These are phyloP conservation scores for Patella vulgata DNA, from an alignment of 1,140 invertebrate species.

Conservation along the genomic window DNA sequence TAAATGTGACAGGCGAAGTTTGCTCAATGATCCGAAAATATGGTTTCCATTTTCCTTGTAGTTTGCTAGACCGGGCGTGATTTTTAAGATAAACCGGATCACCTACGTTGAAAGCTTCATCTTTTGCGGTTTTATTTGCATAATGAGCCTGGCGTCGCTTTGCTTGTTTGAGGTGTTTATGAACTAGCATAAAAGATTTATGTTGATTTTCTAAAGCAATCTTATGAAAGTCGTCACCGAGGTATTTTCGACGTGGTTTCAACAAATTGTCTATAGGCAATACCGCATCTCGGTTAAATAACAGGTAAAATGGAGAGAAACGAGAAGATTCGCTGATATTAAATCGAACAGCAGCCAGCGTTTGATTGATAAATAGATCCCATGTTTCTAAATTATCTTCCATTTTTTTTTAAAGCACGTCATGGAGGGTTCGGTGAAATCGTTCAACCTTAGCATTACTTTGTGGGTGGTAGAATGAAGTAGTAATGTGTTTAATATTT, in stretches of 20 bases:
- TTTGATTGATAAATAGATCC: constrained; percentile 20
- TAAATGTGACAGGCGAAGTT: neutral
- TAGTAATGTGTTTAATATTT: constrained; percentile 20
- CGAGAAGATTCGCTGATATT: constrained; percentile 14
- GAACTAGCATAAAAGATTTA: constrained; percentile 19
- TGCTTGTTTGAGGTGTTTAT: neutral
- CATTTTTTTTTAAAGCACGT: constrained; percentile 21
- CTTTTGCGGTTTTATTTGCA: constrained; percentile 5
- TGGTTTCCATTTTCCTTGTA: constrained; percentile 14
- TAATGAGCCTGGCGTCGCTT: constrained; percentile 10
- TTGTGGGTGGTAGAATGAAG: constrained; percentile 18
- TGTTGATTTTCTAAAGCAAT: constrained; percentile 24
- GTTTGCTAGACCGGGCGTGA: neutral
- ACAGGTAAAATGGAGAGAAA: constrained; percentile 18
- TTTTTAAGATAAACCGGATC: constrained; percentile 16
- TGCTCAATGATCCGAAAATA: constrained; percentile 16
- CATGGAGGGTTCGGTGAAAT: constrained; percentile 25
- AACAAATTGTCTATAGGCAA: constrained; percentile 26
- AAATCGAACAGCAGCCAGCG: constrained; percentile 25
- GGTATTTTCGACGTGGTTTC: constrained; percentile 15
- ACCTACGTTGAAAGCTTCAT: neutral
- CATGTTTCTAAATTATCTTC: neutral
- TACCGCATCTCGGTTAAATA: constrained; percentile 20
- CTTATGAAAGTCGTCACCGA: constrained; percentile 20
- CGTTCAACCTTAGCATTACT: constrained; percentile 16